Conservation (phyloP, 2,113 vertebrate species). For the Notiomystis cincta region DNA sequence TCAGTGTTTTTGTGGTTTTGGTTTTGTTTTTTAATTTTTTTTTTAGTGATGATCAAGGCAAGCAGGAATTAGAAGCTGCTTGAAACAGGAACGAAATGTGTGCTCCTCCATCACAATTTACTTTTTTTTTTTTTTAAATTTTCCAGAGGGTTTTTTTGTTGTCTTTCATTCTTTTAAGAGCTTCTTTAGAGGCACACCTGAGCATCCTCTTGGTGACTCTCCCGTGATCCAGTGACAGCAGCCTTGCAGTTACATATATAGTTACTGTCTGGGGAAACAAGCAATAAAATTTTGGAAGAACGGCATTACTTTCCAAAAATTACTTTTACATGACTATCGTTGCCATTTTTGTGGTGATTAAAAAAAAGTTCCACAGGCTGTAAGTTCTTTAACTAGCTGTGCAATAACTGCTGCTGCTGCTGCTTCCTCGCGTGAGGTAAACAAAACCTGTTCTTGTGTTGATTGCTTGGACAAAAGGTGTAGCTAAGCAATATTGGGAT, state of each 20-base stretch:
- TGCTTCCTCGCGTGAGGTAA: not conserved
- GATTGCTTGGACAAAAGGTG: not conserved
- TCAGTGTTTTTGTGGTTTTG: not conserved
- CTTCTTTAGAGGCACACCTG: not conserved
- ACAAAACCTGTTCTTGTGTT: not conserved
- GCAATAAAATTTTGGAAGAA: not conserved
- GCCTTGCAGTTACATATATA: not conserved
- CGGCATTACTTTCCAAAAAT: not conserved
- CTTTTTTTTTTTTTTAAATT: not conserved
- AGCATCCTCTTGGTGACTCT: not conserved
- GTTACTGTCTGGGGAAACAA: not conserved
- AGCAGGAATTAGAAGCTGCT: not conserved
- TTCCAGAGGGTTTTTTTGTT: not conserved
- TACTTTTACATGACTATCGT: not conserved
- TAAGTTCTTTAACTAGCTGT: not conserved
- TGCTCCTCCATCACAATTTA: not conserved
- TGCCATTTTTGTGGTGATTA: not conserved
- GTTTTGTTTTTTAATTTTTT: not conserved
- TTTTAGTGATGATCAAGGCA: not conserved
- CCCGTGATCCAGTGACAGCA: not conserved
- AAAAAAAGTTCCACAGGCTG: not conserved
- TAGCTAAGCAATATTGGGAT: not conserved
- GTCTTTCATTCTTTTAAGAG: not conserved
- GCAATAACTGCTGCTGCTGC: not conserved
- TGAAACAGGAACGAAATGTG: not conserved